Evolutionary conservation across 2,113 vertebrate species (phyloP), one percentile per base, ranked within the genome.

Genomic region (Sinocyclocheilus rhinocerous): DNA sequence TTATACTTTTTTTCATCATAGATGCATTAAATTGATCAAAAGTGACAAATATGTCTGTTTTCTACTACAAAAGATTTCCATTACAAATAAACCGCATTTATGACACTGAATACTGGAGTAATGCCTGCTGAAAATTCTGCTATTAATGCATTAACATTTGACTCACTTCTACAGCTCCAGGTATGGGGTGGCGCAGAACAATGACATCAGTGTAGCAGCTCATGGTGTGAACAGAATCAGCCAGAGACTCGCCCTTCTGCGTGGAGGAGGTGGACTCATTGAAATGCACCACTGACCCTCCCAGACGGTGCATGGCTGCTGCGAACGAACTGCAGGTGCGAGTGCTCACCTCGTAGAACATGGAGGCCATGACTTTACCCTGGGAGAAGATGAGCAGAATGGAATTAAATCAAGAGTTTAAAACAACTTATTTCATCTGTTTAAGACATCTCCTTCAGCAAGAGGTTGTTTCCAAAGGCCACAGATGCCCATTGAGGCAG

Each of bases 341-440:
- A 0, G 98, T 99, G 96, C 98, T 99, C 1, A 94, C 98, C 88
- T 99, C 98, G 0, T 97, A 99, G 93, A 99, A 99, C 97, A 99
- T 99, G 91, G 95, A 97, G 0, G 96, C 98, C 98, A 99, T 99
- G 88, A 99, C 97, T 59, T 97, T 98, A 3, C 98, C 98, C 98
- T 99, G 88, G 4, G 0, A 33, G 2, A 42, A 61, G 29, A 33
- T 4, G 22, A 76, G 39, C 6, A 45, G 33, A 33, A 67, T 15
- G 52, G 4, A 52, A 77, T 18, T 16, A 75, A 75, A 48, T 24
- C 0, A 36, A 36, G 36, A 36, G 0, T 45, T 11, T 39, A 39
- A 1, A 70, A 22, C 7, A 39, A 11, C 9, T 73, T 4, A 6
- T n/a, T 13, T 2, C 18, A 73, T 73, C 36, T 0, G 12, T 73